Evolutionary conservation across 2,888 invertebrate species (phyloP).

Genomic region (Pterobdella sp.): DNA sequence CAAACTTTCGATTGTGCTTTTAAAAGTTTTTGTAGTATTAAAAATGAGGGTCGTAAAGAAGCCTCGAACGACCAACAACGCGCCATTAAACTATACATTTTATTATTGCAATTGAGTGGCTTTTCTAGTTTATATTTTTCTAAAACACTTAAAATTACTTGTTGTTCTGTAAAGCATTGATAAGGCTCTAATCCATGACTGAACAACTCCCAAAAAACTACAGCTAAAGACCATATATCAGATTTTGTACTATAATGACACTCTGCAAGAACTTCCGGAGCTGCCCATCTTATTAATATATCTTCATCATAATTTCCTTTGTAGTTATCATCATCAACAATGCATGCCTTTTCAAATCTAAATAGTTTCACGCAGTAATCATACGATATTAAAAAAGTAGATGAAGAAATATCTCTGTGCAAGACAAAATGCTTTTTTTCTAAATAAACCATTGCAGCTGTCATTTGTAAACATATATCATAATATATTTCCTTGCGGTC

Average conservation of each 20-base stretch:
- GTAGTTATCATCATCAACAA: slow-evolving; percentile 38
- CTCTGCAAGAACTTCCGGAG: slow-evolving; percentile 39
- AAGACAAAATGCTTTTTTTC: slow-evolving; percentile 37
- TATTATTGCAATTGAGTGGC: slow-evolving; percentile 36
- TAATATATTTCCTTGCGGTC: slow-evolving; percentile 38
- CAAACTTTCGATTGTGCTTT: slow-evolving; percentile 39
- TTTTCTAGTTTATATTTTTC: slow-evolving; percentile 39
- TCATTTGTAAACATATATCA: slow-evolving; percentile 38
- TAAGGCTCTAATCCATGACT: slow-evolving; percentile 38
- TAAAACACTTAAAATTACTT: slow-evolving; percentile 35
- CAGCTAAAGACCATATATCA: slow-evolving; percentile 39
- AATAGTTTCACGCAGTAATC: slow-evolving; percentile 38
- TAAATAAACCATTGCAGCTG: slow-evolving; percentile 37
- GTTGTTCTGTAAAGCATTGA: slow-evolving; percentile 35
- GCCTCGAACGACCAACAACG: slow-evolving; percentile 37
- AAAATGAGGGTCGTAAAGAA: slow-evolving; percentile 36
- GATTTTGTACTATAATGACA: slow-evolving; percentile 39
- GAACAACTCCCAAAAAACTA: slow-evolving; percentile 40
- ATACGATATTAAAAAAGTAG: slow-evolving; percentile 37
- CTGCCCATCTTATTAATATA: slow-evolving; percentile 38
- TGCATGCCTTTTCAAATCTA: slow-evolving; percentile 38
- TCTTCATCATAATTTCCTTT: slow-evolving; percentile 35
- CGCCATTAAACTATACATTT: slow-evolving; percentile 37
- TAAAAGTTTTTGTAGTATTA: slow-evolving; percentile 35
- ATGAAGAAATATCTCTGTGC: slow-evolving; percentile 38